phyloP scores from a whole-genome alignment of 2,113 vertebrate species.

The Reinhardtius hippoglossoides region DNA sequence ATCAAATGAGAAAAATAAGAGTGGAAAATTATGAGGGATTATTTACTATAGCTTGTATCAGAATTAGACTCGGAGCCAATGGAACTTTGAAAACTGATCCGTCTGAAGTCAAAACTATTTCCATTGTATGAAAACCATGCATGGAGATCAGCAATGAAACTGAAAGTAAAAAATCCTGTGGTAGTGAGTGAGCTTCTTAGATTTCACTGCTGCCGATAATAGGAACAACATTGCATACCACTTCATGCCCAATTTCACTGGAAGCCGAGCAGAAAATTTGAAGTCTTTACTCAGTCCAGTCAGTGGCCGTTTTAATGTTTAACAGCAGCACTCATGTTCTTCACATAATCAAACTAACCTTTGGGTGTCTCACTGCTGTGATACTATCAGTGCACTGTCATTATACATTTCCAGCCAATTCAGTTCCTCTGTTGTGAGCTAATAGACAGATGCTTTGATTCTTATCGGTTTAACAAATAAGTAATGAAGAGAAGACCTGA shows the following conservation, averaged over 20 bases:
- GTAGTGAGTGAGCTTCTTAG: neutral
- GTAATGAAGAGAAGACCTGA: neutral
- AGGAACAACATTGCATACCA: conserved; percentile 6
- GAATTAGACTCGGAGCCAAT: too few species aligned
- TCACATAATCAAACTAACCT: conserved; percentile 25
- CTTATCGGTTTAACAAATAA: neutral
- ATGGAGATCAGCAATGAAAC: neutral
- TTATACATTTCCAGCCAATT: conserved; percentile 2
- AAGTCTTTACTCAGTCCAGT: conserved; percentile 26
- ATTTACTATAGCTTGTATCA: too few species aligned
- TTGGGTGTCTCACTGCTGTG: neutral
- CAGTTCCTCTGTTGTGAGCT: neutral
- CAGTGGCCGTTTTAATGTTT: conserved; percentile 50
- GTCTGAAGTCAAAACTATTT: neutral
- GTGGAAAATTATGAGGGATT: too few species aligned
- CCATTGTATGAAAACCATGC: neutral
- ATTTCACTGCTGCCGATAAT: conserved; percentile 23
- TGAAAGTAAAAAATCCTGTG: neutral
- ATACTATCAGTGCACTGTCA: neutral
- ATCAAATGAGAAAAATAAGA: too few species aligned
- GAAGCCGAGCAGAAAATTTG: conserved; percentile 4
- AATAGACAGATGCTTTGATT: neutral
- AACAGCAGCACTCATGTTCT: conserved; percentile 36
- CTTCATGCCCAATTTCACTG: neutral
- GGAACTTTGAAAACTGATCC: neutral